Evolutionary conservation across 2,113 vertebrate genomes (phyloP).

Genomic region (Tauraco erythrolophus): DNA sequence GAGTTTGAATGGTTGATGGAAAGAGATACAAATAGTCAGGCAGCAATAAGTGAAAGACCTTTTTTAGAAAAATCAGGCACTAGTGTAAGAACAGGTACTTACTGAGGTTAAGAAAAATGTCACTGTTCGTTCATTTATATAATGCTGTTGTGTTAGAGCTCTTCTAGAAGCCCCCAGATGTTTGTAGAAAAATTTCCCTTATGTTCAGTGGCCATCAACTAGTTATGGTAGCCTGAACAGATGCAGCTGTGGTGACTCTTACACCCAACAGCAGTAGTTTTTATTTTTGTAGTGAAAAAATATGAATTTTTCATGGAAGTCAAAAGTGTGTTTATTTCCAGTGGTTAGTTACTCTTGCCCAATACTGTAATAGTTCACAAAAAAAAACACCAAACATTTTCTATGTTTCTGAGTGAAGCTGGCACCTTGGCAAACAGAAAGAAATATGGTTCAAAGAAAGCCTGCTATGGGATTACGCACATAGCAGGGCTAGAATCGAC

Average conservation of each 20-base stretch:
- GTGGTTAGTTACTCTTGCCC: background rate
- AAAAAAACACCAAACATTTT: background rate
- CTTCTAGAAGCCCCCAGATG: background rate
- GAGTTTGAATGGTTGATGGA: background rate
- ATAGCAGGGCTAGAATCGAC: fast-evolving
- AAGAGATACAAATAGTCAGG: background rate
- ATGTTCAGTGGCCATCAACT: background rate
- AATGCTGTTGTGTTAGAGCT: background rate
- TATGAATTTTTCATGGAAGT: background rate
- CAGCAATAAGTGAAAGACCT: background rate
- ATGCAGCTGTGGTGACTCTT: background rate
- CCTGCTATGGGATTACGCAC: background rate
- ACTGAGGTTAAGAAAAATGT: background rate
- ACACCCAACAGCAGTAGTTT: background rate
- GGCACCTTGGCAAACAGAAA: background rate
- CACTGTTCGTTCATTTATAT: fast-evolving
- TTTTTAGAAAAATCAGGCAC: background rate
- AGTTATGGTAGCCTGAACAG: background rate
- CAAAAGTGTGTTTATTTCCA: background rate
- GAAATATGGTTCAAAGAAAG: background rate
- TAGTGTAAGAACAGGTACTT: background rate
- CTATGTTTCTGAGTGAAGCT: background rate
- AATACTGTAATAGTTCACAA: background rate
- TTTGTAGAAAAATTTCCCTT: background rate
- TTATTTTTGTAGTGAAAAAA: background rate